These are phyloP conservation scores for Microcebus lehilahytsara DNA, from an alignment of 2,113 vertebrate species.

Conservation along the genomic window DNA sequence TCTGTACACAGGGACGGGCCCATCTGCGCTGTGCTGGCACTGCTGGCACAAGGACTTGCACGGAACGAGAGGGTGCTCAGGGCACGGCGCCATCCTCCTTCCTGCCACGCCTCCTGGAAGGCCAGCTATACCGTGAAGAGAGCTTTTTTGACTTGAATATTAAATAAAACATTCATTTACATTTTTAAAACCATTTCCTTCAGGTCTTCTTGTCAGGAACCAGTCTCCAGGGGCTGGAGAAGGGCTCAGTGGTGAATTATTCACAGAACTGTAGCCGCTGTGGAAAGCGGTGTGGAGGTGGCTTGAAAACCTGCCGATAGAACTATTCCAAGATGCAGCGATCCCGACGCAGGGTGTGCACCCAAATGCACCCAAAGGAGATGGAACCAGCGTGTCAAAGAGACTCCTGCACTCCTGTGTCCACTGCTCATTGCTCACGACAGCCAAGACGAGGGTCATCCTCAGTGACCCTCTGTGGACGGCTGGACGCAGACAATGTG, in stretches of 20 bases:
- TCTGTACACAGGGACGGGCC: too few species aligned
- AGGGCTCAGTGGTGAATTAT: background rate
- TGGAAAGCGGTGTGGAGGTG: background rate
- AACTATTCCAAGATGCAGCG: background rate
- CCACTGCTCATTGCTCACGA: background rate
- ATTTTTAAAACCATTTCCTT: background rate
- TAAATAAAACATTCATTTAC: background rate
- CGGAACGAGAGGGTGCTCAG: too few species aligned
- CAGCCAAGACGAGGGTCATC: background rate
- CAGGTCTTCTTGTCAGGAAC: background rate
- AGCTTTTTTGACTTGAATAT: background rate
- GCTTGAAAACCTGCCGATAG: background rate
- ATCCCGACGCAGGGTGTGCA: fast-evolving
- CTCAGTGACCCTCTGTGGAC: fast-evolving
- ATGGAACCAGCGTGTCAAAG: background rate
- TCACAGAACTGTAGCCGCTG: background rate
- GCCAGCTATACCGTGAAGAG: background rate
- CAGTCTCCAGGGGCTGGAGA: background rate
- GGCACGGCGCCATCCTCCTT: background rate
- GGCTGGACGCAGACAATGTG: background rate
- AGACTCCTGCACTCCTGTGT: background rate
- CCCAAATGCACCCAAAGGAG: background rate
- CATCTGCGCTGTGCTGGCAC: too few species aligned
- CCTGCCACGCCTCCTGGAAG: background rate
- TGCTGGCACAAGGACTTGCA: fast-evolving